Evolutionary conservation across 35 echinoderm and acorn worm species (phyloP), one percentile per base, ranked within the genome.

Genomic region (Hemicentrotus pulcherrimus): DNA sequence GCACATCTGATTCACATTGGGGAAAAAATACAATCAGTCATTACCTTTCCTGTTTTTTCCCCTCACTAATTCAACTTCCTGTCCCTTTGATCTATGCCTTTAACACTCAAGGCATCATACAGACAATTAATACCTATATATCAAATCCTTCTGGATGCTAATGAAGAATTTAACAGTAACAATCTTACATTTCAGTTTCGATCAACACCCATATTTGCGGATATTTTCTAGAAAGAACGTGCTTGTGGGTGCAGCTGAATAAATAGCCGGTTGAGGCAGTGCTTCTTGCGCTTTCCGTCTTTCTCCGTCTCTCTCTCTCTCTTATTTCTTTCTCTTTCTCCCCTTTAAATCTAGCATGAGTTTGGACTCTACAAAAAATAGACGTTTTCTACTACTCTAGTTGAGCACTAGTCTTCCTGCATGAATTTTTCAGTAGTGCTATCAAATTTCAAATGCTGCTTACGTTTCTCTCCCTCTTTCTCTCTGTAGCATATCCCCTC

Each of bases 361-460:
- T 78, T 78, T 78, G 65, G 65, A n/a, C 65, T n/a, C 28, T 78
- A n/a, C 19, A 78, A 78, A 78, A 78, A 22, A 28, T 28, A 28
- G 65, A 11, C n/a, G 22, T 4, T 22, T 78, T 78, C 88, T 41
- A 47, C 88, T 1, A 45, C 32, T 90, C 32, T 45, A 9, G 30
- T 30, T 18, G 46, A 45, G 88, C 46, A 47, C 88, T 6, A 33
- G 32, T 90, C 31, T 90, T 90, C 88, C 32, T 90, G 88, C 88
- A 90, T 90, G 88, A 90, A 90, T 90, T 90, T 90, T 90, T 90
- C 88, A 90, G 46, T 78, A 19, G 46, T 9, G 31, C 88, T 90
- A 90, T 90, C 88, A 90, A 90, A 90, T 90, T 90, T 90, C 88
- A 90, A 90, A 90, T 45, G 88, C 31, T 90, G 14, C 88, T 32